Conservation (phyloP, 2,888 invertebrate genomes). For the Harpalus rubripes region DNA sequence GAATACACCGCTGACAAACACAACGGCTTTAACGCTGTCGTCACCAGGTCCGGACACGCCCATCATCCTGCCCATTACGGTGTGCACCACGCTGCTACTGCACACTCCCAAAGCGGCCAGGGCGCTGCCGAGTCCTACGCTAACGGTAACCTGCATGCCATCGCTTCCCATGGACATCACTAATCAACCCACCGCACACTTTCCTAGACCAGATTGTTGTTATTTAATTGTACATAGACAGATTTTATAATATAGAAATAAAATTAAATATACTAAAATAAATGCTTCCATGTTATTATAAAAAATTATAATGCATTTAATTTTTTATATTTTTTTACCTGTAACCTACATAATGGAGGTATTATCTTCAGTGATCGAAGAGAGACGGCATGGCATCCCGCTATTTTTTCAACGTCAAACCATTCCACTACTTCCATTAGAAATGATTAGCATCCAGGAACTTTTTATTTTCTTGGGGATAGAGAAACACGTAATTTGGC, state of each 20-base stretch:
- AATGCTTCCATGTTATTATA: not conserved
- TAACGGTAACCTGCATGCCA: not conserved
- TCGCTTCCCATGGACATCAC: constrained; percentile 25
- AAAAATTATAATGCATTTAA: too few relatives aligned
- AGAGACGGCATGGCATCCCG: too few relatives aligned
- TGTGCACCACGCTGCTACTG: not conserved
- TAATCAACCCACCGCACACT: not conserved
- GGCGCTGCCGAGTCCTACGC: constrained; percentile 16
- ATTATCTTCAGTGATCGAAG: too few relatives aligned
- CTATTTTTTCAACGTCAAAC: too few relatives aligned
- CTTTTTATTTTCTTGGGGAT: too few relatives aligned
- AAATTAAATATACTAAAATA: not conserved
- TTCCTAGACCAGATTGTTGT: constrained; percentile 28
- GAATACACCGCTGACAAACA: constrained; percentile 60
- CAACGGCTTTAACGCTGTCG: constrained; percentile 62
- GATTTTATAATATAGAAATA: constrained; percentile 14
- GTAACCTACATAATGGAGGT: too few relatives aligned
- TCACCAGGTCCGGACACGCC: constrained; percentile 53
- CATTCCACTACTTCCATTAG: too few relatives aligned
- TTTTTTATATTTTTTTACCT: too few relatives aligned
- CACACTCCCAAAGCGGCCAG: too few relatives aligned
- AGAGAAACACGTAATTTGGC: too few relatives aligned
- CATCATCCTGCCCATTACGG: constrained; percentile 20
- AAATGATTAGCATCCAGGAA: too few relatives aligned
- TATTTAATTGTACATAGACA: constrained; percentile 29